Base-by-base conservation (phyloP, 2,888 invertebrate genomes). In the Lamellibrachia satsuma region DNA sequence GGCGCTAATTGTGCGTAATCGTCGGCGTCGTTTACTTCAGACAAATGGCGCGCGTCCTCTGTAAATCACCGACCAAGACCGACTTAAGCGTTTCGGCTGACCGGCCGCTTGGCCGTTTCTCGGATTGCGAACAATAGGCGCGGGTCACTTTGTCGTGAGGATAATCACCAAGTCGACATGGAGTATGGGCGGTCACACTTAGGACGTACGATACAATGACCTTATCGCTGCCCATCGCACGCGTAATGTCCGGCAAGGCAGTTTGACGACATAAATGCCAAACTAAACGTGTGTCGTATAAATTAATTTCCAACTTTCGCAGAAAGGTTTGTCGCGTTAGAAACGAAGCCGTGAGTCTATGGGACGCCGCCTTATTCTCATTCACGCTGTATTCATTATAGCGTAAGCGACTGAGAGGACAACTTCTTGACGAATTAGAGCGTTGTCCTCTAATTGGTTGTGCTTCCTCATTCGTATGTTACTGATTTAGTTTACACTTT, bases 221-320 rank as follows among this genome's bases (percentile, higher is more conserved):
- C 75, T 75, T 75, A 75, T 75, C 75, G 11, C 75, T 11, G 3
- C 75, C 15, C 75, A 75, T 75, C 75, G 75, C 75, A n/a, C 75
- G 75, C 75, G 75, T 75, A 75, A 75, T 75, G 75, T 75, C 11
- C 22, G 75, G 75, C 75, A 75, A 75, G 75, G 6, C 75, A n/a
- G 15, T 75, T 75, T 75, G 22, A 75, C 75, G 75, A 75, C 75
- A 75, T 75, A 75, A 75, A 75, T 75, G 75, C 75, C 75, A 75
- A 75, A 75, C 22, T 75, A 75, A 75, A 75, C 75, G 75, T 75
- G 75, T 75, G 75, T 75, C 75, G 75, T 75, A 75, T 75, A 75
- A 75, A 75, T 75, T 75, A 75, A 75, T 75, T 75, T 75, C 75
- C 75, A 75, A 75, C 75, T 75, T 75, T 75, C 75, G 75, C n/a